A percentile compares a stretch with the other conserved stretches of the same genome.
These are phyloP conservation scores for Desoria tigrina DNA, from an alignment of 2,888 invertebrate species.

Conservation along the genomic window DNA sequence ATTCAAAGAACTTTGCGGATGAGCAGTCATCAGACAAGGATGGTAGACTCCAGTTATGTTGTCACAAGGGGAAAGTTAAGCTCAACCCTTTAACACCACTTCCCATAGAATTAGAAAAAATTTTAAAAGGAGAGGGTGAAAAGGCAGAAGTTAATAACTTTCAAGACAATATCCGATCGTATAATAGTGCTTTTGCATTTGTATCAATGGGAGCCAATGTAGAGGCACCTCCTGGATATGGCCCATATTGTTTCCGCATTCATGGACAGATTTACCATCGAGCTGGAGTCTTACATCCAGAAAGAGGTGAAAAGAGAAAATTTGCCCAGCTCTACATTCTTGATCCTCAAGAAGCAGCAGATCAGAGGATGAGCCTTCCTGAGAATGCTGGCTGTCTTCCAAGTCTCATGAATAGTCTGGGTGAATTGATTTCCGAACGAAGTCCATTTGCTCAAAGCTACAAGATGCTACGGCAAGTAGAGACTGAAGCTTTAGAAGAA, in stretches of 20 bases:
- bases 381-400: not conserved
- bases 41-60: conserved; percentile 26
- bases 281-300: conserved; percentile 16
- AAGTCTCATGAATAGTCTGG: not conserved
- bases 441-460: conserved; percentile 44
- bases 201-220: conserved; percentile 46
- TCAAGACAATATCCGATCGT: conserved; percentile 31
- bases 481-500: conserved; percentile 6
- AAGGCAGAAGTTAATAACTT: conserved; percentile 13
- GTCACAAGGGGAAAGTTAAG: conserved; percentile 37
- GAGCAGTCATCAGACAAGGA: conserved; percentile 13
- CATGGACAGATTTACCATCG: conserved; percentile 47
- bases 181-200: conserved; percentile 44
- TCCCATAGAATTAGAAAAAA: conserved; percentile 11
- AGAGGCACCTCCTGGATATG: conserved; percentile 18
- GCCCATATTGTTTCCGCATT: conserved; percentile 42
- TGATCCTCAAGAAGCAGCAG: conserved; percentile 22
- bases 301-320: not conserved
- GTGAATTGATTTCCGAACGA: not conserved
- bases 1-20: conserved; percentile 23
- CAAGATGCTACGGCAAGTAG: conserved; percentile 46
- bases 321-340: conserved; percentile 38
- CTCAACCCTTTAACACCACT: not conserved
- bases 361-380: not conserved
- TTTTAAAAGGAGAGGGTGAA: conserved; percentile 15